Evolutionary conservation across 2,113 vertebrate species (phyloP).

Genomic region (Cyphomyrus discorhynchus): DNA sequence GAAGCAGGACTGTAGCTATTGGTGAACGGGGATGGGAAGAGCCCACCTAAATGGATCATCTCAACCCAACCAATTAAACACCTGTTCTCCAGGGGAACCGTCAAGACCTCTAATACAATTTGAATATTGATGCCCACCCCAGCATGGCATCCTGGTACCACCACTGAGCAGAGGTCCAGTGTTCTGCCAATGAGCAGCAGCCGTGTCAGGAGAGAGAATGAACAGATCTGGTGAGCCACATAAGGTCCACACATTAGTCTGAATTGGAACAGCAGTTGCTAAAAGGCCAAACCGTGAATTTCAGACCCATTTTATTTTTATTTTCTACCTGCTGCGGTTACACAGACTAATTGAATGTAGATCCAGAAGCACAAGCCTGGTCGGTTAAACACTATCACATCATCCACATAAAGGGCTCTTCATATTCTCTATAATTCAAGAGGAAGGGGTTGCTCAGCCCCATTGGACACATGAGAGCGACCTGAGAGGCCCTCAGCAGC

Average conservation of each 20-base stretch:
- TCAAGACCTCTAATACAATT: neutral
- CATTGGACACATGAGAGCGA: neutral
- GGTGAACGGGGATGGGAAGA: neutral
- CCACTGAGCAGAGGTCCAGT: neutral
- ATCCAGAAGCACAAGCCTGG: neutral
- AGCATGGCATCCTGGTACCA: neutral
- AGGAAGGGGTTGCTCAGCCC: neutral
- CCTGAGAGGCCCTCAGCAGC: neutral
- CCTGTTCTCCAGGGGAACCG: neutral
- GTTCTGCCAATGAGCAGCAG: neutral
- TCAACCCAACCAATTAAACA: neutral
- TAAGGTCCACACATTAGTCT: neutral
- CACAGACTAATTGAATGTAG: neutral
- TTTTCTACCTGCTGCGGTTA: neutral
- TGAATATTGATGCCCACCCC: neutral
- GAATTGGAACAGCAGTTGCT: neutral
- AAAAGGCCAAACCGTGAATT: neutral
- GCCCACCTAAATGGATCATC: neutral
- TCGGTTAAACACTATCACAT: neutral
- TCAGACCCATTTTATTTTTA: neutral
- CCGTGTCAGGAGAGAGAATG: neutral
- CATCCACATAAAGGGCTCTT: neutral
- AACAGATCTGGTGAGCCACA: neutral
- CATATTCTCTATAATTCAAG: neutral
- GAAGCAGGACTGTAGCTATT: neutral